Evolutionary conservation across 1,140 invertebrate species (phyloP).

Genomic region (Eriosoma lanigerum): DNA sequence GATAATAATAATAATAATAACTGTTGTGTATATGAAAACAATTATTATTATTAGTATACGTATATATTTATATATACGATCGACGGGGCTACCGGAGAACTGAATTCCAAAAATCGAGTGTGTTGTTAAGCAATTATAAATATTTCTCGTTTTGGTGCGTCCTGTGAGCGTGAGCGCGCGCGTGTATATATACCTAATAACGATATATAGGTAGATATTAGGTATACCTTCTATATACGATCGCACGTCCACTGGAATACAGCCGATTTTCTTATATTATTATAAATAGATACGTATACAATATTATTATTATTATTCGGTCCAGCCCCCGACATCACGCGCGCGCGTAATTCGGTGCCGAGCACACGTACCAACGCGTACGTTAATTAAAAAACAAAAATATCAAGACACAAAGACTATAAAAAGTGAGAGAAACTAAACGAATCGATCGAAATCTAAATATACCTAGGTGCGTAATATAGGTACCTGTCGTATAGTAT

Average conservation of each 20-base stretch:
- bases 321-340: slow-evolving; percentile 20
- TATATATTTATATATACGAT: slow-evolving; percentile 6
- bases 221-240: too few relatives aligned
- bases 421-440: neutral
- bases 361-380: neutral
- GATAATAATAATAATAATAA: neutral
- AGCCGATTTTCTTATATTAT: slow-evolving; percentile 27
- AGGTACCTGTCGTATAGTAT: too few relatives aligned
- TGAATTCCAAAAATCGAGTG: slow-evolving; percentile 32
- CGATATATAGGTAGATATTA: neutral
- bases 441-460: neutral
- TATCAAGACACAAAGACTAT: too few relatives aligned
- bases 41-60: slow-evolving; percentile 14
- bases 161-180: neutral
- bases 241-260: neutral
- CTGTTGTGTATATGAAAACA: neutral
- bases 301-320: neutral
- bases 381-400: slow-evolving; percentile 30
- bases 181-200: too few relatives aligned
- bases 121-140: slow-evolving; percentile 38
- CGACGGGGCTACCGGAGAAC: slow-evolving; percentile 18
- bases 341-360: slow-evolving; percentile 44
- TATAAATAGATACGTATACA: neutral
- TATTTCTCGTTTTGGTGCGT: slow-evolving; percentile 31
- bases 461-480: too few relatives aligned